phyloP scores from a whole-genome alignment of 2,797 vertebrate genomes.

The Pitangus sulphuratus region DNA sequence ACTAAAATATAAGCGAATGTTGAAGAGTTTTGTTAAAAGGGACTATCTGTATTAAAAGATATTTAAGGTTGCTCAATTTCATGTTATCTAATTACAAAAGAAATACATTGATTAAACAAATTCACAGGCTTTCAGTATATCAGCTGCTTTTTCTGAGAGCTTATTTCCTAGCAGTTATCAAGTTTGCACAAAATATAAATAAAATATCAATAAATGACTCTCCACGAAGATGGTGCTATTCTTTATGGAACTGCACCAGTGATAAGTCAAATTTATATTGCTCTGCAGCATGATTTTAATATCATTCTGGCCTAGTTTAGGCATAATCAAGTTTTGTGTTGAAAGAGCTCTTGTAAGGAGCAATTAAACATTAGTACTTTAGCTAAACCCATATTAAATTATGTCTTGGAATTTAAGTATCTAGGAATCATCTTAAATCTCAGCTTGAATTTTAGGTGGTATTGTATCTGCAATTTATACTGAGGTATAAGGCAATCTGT shows the following conservation, averaged over 20 bases:
- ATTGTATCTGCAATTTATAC: constrained; percentile 42
- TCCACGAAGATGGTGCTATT: constrained; percentile 14
- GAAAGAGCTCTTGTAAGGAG: constrained; percentile 58
- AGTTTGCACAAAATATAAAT: constrained; percentile 45
- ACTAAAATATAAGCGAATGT: not conserved
- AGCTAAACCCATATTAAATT: constrained; percentile 63
- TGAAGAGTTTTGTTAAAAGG: not conserved
- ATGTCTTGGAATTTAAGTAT: constrained; percentile 61
- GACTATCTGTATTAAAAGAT: not conserved
- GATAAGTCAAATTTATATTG: constrained; percentile 66
- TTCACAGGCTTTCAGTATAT: not conserved
- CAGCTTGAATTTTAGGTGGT: constrained; percentile 42
- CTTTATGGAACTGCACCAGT: constrained; percentile 31
- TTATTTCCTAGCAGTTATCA: constrained; percentile 25
- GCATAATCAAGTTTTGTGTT: constrained; percentile 65
- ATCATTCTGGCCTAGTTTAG: constrained; percentile 49
- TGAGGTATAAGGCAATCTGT: constrained; percentile 6
- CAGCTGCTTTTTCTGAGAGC: not conserved
- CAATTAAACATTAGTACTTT: constrained; percentile 63
- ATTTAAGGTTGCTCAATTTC: not conserved
- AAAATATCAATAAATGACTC: constrained; percentile 64
- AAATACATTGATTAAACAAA: not conserved
- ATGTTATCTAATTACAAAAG: not conserved
- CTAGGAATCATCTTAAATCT: constrained; percentile 68
- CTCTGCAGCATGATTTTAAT: constrained; percentile 64